Evolutionary conservation across 2,888 invertebrate species (phyloP), one percentile per base, ranked within the genome.

Genomic region (Rotaria socialis): DNA sequence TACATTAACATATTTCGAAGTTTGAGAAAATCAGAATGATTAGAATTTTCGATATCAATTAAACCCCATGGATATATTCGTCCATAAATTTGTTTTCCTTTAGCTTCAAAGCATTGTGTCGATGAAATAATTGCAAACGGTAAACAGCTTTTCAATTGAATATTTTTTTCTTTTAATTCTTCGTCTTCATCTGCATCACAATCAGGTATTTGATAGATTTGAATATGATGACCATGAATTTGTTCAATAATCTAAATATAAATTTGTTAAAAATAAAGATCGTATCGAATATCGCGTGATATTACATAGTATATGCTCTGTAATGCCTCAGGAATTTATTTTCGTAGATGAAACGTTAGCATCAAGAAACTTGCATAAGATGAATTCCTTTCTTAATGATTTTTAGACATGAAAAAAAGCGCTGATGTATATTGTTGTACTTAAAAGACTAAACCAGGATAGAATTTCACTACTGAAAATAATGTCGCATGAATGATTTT

Each of bases 71-170:
- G 97, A 93, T 97, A 98, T 87, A 96, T 93, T 3, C 97, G 94
- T 50, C 97, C 97, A 87, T 97, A 93, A 87, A 97, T 96, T 91
- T 96, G 95, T 85, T 95, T 93, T 27, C 52, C 52, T 90, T 95
- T 94, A 43, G 96, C 96, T 92, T 97, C 97, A 88, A 97, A 93
- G 87, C 94, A 92, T 6, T 95, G 94, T 90, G 95, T 96, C 85
- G 96, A 95, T 87, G 97, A 97, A 91, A 97, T 96, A n/a, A 97
- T 97, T 74, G 97, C 97, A 92, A 97, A 97, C 87, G 97, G 97
- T 55, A 98, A 95, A 14, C 97, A 96, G 90, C 94, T 95, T 91
- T 92, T 24, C 8, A 84, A 52, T 87, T 90, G 90, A 87, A 89
- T 87, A 88, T 91, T 91, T 88, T 91, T 91, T 88, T 91, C 90